Percentiles rank a stretch among this genome's conserved stretches.
phyloP scores from a whole-genome alignment of 2,797 vertebrate genomes.

The Sebastes kiyomatsui region DNA sequence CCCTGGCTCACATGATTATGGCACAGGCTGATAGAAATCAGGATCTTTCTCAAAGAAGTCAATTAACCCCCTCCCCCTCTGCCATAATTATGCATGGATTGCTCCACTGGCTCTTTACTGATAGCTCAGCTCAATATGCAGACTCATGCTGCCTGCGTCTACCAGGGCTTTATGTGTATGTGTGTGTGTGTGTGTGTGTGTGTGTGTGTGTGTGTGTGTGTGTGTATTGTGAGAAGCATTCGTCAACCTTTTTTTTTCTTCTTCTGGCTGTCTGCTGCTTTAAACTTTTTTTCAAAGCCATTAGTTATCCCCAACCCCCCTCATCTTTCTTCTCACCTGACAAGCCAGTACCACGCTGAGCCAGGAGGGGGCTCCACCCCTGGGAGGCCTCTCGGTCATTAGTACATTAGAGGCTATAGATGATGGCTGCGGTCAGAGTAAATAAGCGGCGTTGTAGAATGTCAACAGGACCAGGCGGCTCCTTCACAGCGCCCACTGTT shows the following conservation, averaged over 20 bases:
- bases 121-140: conserved; percentile 71
- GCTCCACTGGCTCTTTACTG: conserved; percentile 68
- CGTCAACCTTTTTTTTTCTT: conserved; percentile 23
- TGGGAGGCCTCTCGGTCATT: conserved; percentile 46
- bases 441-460: conserved; percentile 78
- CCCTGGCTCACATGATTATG: conserved; percentile 72
- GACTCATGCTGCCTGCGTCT: conserved; percentile 58
- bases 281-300: conserved; percentile 31
- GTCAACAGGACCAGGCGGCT: conserved; percentile 76
- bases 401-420: conserved; percentile 53
- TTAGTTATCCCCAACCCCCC: conserved; percentile 9
- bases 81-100: conserved; percentile 73
- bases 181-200: conserved; percentile 24
- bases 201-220: conserved; percentile 13
- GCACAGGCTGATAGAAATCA: conserved; percentile 77
- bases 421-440: conserved; percentile 75
- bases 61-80: conserved; percentile 71
- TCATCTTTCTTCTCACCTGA: conserved; percentile 30
- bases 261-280: conserved; percentile 7
- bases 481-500: conserved; percentile 79
- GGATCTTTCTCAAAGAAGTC: conserved; percentile 78
- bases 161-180: conserved; percentile 1
- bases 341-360: conserved; percentile 32
- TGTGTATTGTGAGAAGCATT: conserved; percentile 40
- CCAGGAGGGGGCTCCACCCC: conserved; percentile 64